Conservation (phyloP, 1,140 invertebrate genomes). For the Halotydeus destructor region DNA sequence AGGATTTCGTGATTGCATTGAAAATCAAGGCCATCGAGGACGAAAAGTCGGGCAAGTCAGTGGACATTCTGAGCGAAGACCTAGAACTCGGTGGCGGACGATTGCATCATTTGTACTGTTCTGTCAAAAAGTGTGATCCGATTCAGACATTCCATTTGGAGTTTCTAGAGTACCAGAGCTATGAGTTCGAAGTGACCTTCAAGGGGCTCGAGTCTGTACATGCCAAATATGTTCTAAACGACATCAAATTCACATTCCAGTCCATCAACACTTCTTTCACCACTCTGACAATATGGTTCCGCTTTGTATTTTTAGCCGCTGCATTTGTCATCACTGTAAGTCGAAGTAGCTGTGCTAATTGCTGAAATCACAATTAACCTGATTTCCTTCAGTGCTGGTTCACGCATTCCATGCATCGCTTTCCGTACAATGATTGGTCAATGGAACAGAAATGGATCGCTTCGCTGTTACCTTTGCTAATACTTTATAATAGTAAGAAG, state of each 20-base stretch:
- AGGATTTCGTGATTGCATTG: conserved; percentile 7
- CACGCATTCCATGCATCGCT: conserved; percentile 63
- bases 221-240: conserved; percentile 9
- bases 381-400: conserved; percentile 56
- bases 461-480: conserved; percentile 59
- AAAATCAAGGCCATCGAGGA: conserved; percentile 5
- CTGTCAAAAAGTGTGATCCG: conserved; percentile 10
- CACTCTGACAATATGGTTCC: conserved; percentile 88
- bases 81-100: conserved; percentile 1
- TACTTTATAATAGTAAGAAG: conserved; percentile 70
- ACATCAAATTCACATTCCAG: conserved; percentile 38
- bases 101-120: conserved; percentile 10
- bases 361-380: conserved; percentile 1
- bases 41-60: not conserved
- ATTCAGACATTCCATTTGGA: conserved; percentile 10
- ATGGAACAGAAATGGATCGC: conserved; percentile 95
- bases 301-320: conserved; percentile 69
- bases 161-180: conserved; percentile 9
- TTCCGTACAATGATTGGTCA: conserved; percentile 76
- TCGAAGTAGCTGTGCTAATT: conserved; percentile 19
- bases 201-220: conserved; percentile 7
- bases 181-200: conserved; percentile 9
- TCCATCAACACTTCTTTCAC: conserved; percentile 87
- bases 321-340: conserved; percentile 73
- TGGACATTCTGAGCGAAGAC: not conserved